Evolutionary conservation across 64 coral and sea anemone species (phyloP), one percentile per base, ranked within the genome.

Genomic region (Dendrophyllia cribrosa): DNA sequence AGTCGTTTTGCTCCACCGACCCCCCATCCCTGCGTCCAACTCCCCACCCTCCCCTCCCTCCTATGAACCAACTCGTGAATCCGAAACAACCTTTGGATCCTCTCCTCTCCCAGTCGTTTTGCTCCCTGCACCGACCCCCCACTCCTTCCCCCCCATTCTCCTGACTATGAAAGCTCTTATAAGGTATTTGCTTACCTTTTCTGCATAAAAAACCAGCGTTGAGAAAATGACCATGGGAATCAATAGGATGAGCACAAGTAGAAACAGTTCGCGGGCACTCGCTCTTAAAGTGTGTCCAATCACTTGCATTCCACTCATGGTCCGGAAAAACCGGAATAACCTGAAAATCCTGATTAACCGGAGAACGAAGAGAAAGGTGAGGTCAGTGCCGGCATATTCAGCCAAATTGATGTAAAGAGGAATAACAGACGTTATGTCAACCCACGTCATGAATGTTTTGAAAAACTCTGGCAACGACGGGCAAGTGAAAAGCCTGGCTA

Each of bases 141-240:
- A 0, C 34, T 2, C 34, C 34, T 34, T 2, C 34, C 34, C 34
- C 34, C 34, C 34, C 34, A 34, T 70, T 22, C 7, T 3, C 17
- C 21, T 47, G 16, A 26, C 5, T 78, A 6, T 78, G 1, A 10
- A 20, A 5, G 26, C 61, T 44, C 20, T 87, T 77, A 16, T 59
- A 47, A 43, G 69, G 17, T 34, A 34, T 59, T 23, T 75, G 26
- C 86, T 88, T 51, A 93, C 85, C 88, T 91, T 90, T 67, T 99
- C 97, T 25, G 97, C 94, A 46, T 96, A 99, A 63, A 73, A 99
- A 47, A 99, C 85, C 24, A 99, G 76, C 44, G 94, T 99, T 21
- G 97, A 99, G 86, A 99, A 99, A 51, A 99, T 99, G 4, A 99
- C 97, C 97, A 99, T 99, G 52, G 97, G 97, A 75, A 99, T 99